These are phyloP conservation scores for Pyrrhopygopsis socrates DNA, from an alignment of 2,888 invertebrate genomes.

Conservation along the genomic window DNA sequence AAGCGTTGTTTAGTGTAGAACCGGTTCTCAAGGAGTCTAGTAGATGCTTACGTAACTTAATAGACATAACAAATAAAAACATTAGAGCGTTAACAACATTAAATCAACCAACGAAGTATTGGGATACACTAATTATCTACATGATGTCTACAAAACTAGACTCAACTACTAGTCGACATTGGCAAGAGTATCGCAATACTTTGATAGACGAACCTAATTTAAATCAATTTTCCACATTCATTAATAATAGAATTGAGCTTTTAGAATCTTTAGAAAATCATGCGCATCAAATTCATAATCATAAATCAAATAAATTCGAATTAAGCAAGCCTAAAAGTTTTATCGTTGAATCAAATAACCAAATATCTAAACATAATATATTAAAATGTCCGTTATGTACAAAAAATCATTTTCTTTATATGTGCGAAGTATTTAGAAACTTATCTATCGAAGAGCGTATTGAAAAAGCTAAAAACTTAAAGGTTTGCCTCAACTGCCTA, in stretches of 20 bases:
- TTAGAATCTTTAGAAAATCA: slow-evolving; percentile 45
- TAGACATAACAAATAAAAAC: slow-evolving; percentile 26
- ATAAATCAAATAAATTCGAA: neutral
- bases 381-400: slow-evolving; percentile 11
- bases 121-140: slow-evolving; percentile 29
- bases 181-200: slow-evolving; percentile 61
- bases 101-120: slow-evolving; percentile 35
- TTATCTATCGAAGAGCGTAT: neutral
- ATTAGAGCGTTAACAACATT: slow-evolving; percentile 59
- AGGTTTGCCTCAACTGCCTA: no score
- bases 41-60: neutral
- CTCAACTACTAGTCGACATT: slow-evolving; percentile 34
- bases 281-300: slow-evolving; percentile 25
- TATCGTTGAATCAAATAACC: neutral
- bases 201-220: neutral
- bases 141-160: slow-evolving; percentile 58
- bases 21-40: slow-evolving; percentile 21
- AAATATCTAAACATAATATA: neutral
- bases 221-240: slow-evolving; percentile 21
- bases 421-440: neutral
- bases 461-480: no score
- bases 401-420: slow-evolving; percentile 18
- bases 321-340: slow-evolving; percentile 26
- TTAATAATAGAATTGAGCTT: slow-evolving; percentile 5
- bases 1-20: slow-evolving; percentile 6